Conservation (phyloP, 2,113 vertebrate genomes). For the Budorcas taxicolor region DNA sequence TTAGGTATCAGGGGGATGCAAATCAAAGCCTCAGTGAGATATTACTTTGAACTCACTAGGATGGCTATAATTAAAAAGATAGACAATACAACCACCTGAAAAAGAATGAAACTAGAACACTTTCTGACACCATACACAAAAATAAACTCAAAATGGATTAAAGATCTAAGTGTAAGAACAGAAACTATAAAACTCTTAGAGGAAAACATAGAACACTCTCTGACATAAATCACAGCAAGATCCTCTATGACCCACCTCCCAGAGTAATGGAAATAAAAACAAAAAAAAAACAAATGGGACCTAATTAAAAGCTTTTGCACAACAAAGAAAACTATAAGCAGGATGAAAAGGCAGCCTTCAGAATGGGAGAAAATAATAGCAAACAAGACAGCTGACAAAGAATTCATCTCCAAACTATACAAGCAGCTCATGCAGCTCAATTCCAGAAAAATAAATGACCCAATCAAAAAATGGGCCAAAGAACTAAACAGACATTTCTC, state of each 20-base stretch:
- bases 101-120: neutral
- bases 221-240: neutral
- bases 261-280: neutral
- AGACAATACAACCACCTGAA: neutral
- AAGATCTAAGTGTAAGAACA: neutral
- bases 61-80: neutral
- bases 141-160: neutral
- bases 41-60: neutral
- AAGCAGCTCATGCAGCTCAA: neutral
- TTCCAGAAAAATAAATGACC: neutral
- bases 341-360: neutral
- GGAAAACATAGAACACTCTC: neutral
- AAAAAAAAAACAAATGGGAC: neutral
- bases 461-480: neutral
- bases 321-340: neutral
- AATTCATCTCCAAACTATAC: neutral
- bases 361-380: neutral
- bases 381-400: neutral
- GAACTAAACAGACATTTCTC: neutral
- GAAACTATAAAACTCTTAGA: neutral
- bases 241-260: neutral
- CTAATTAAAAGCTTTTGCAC: neutral
- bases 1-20: neutral
- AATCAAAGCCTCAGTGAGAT: neutral
- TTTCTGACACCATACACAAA: neutral